phyloP scores from a whole-genome alignment of 2,888 invertebrate genomes.

The Harpagoxenus sublaevis region DNA sequence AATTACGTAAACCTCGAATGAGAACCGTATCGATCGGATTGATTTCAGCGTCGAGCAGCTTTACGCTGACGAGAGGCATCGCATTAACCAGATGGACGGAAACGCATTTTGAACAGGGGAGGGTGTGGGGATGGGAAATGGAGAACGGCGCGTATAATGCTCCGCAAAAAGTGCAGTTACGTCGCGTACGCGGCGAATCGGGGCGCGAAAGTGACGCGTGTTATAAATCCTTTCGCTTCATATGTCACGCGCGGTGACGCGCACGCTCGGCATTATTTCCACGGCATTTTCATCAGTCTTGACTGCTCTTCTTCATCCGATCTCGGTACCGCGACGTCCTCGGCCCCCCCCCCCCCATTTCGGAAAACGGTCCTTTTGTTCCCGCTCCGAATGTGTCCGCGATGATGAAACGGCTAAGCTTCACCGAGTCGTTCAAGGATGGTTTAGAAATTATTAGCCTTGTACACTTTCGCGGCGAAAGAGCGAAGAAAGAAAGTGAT shows the following conservation, averaged over 20 bases:
- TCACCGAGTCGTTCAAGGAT: slow-evolving; percentile 20
- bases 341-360: background rate
- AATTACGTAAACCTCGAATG: slow-evolving; percentile 32
- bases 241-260: slow-evolving; percentile 13
- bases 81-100: slow-evolving; percentile 18
- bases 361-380: slow-evolving; percentile 8
- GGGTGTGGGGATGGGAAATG: background rate
- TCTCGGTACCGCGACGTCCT: background rate
- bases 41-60: slow-evolving; percentile 21
- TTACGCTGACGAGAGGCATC: background rate
- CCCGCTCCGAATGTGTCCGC: slow-evolving; percentile 3
- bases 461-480: background rate
- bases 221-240: slow-evolving; percentile 20
- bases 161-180: slow-evolving; percentile 26
- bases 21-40: slow-evolving; percentile 35
- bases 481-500: background rate
- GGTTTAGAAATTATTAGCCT: slow-evolving; percentile 35
- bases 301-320: slow-evolving; percentile 3
- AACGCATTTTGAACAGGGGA: background rate
- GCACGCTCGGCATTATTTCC: slow-evolving; percentile 1
- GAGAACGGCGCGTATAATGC: slow-evolving; percentile 13
- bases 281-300: background rate
- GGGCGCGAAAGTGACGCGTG: slow-evolving; percentile 19
- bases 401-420: slow-evolving; percentile 36
- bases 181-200: background rate